Conservation (phyloP, 1,140 invertebrate genomes). For the Meloidogyne chitwoodi region DNA sequence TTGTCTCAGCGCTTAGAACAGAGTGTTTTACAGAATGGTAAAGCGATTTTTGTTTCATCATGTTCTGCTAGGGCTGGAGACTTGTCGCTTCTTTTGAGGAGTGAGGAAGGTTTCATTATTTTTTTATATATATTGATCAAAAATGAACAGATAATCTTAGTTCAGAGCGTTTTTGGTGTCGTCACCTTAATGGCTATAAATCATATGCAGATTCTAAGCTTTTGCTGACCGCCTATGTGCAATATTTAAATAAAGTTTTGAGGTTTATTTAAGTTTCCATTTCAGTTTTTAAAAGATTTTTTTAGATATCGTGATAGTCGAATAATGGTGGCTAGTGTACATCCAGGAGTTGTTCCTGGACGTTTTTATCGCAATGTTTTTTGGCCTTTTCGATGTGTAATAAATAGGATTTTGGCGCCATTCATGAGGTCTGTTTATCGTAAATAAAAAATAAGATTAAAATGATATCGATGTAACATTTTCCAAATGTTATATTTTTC, state of each 20-base stretch:
- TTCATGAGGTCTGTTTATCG: conserved; percentile 18
- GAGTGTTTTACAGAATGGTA: neutral
- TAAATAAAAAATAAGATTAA: neutral
- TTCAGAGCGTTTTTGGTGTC: conserved; percentile 23
- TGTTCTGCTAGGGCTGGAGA: conserved; percentile 20
- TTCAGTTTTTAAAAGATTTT: neutral
- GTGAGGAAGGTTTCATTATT: neutral
- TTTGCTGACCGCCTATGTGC: conserved; percentile 14
- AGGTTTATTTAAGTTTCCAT: neutral
- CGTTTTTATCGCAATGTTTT: conserved; percentile 24
- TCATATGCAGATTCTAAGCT: conserved; percentile 28
- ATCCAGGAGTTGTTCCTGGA: conserved; percentile 30
- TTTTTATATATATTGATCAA: neutral
- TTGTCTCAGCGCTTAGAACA: conserved; percentile 12
- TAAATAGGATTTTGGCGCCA: conserved; percentile 12
- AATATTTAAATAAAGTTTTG: conserved; percentile 10
- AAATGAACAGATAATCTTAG: neutral
- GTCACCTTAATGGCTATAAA: conserved; percentile 27
- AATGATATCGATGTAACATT: neutral
- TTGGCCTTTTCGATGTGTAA: conserved; percentile 13
- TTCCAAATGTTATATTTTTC: neutral
- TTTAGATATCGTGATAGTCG: conserved; percentile 7
- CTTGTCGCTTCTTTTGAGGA: conserved; percentile 4
- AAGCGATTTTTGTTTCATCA: conserved; percentile 26
- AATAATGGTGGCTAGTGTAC: conserved; percentile 19